A percentile compares a stretch with the other conserved stretches of the same genome.
Evolutionary conservation across 2,113 vertebrate species (phyloP).

Genomic region (Embiotoca jacksoni): DNA sequence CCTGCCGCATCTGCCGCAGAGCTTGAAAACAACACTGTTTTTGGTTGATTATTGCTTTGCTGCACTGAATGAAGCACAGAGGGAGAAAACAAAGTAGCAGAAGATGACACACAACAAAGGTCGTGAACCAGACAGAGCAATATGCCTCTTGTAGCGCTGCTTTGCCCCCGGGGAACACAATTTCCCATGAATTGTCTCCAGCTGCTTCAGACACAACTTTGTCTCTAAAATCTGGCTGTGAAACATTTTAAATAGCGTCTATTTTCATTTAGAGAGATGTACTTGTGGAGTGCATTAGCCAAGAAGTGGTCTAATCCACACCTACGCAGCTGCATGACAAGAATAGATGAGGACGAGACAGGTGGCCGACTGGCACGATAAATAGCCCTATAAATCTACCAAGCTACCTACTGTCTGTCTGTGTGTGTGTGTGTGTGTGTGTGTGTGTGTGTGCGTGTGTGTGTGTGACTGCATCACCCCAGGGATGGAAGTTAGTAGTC

Average conservation of each 20-base stretch:
- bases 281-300: conserved; percentile 13
- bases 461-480: conserved; percentile 31
- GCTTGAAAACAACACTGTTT: conserved; percentile 7
- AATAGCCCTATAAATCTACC: conserved; percentile 62
- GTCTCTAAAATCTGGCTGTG: not conserved
- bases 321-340: conserved; percentile 51
- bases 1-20: conserved; percentile 16
- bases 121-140: conserved; percentile 55
- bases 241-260: conserved; percentile 34
- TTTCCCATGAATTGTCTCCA: conserved; percentile 53
- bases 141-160: conserved; percentile 32
- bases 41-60: not conserved
- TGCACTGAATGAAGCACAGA: not conserved
- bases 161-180: conserved; percentile 37
- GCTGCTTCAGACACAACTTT: conserved; percentile 31
- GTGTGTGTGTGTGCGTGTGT: conserved; percentile 8
- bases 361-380: conserved; percentile 49
- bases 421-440: too few species aligned
- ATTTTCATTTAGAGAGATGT: conserved; percentile 40
- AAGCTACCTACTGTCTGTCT: conserved; percentile 25
- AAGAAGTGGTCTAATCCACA: conserved; percentile 53
- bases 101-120: conserved; percentile 45
- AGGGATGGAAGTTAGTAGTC: conserved; percentile 43
- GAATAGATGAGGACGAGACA: conserved; percentile 60
- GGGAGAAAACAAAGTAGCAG: conserved; percentile 31